Percentiles rank a stretch among this genome's conserved stretches.
Evolutionary conservation across 2,797 vertebrate genomes (phyloP).

Genomic region (Amblyraja radiata): DNA sequence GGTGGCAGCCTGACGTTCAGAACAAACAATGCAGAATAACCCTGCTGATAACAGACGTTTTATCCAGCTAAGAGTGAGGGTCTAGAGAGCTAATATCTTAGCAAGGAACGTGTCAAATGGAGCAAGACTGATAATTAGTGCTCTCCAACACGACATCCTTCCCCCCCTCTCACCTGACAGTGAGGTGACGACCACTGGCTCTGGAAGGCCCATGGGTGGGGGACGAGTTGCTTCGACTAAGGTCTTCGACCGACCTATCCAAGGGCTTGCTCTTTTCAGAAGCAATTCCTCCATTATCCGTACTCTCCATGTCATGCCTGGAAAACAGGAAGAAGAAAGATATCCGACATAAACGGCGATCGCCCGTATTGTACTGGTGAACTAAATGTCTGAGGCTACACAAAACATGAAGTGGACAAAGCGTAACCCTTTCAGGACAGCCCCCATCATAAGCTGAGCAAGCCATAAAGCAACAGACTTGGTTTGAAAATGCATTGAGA

Average conservation of each 20-base stretch:
- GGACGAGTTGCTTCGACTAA: slow-evolving; percentile 63
- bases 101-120: background rate
- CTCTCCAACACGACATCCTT: background rate
- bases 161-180: slow-evolving; percentile 63
- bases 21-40: background rate
- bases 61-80: background rate
- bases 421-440: slow-evolving; percentile 1
- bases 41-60: background rate
- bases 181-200: slow-evolving; percentile 56
- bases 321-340: background rate
- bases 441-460: background rate
- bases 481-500: background rate
- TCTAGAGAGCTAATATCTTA: background rate
- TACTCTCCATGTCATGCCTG: slow-evolving; percentile 70
- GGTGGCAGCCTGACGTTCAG: background rate
- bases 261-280: slow-evolving; percentile 64
- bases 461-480: background rate
- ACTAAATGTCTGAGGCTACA: background rate
- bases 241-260: slow-evolving; percentile 72
- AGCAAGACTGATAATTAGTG: background rate
- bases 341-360: background rate
- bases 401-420: background rate
- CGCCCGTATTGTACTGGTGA: background rate
- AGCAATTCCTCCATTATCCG: slow-evolving; percentile 62
- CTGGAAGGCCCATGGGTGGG: slow-evolving; percentile 60